Evolutionary conservation across 1,140 invertebrate species (phyloP), one percentile per base, ranked within the genome.

Genomic region (Euwallacea similis): DNA sequence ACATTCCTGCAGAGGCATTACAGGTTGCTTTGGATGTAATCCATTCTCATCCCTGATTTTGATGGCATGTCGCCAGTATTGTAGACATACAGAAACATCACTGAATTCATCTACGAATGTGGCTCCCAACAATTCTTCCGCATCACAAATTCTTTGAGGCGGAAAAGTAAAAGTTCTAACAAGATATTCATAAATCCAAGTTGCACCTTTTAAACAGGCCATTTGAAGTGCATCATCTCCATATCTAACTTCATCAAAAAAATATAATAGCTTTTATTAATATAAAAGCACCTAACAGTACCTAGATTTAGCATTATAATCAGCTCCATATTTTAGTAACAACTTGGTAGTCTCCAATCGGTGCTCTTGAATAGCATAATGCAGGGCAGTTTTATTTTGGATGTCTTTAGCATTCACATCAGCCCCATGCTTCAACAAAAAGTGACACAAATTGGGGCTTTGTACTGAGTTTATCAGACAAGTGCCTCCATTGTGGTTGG

Each of bases 401-500:
- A 93, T 93, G 83, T 97, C 95, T 33, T 88, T 86, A 0, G 93
- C 92, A 84, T 97, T 95, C 4, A 95, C 92, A 75, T 89, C 86
- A 16, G 91, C 93, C 43, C 92, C 90, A 78, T 89, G 86, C 72
- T 87, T 81, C 21, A 96, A 85, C 47, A 98, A 84, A 83, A 90
- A 95, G 50, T 88, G 87, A 81, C 94, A 97, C 11, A 97, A 83
- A 65, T 87, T 86, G 11, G 89, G 88, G 78, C 91, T 93, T 83
- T 96, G 95, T 50, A 97, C 93, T 2, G 94, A 93, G 83, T 97
- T 97, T 69, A 97, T 98, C 41, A 97, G 84, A 82, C 95, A 97
- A 0, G 95, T 97, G 66, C 95, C 95, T 66, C 95, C 95, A 84
- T 95, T 96, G 75, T 92, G 92, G 83, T 97, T 97, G 0, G 94